These are phyloP conservation scores for Thysanoteuthis rhombus DNA, from an alignment of 2,888 invertebrate genomes.

Conservation along the genomic window DNA sequence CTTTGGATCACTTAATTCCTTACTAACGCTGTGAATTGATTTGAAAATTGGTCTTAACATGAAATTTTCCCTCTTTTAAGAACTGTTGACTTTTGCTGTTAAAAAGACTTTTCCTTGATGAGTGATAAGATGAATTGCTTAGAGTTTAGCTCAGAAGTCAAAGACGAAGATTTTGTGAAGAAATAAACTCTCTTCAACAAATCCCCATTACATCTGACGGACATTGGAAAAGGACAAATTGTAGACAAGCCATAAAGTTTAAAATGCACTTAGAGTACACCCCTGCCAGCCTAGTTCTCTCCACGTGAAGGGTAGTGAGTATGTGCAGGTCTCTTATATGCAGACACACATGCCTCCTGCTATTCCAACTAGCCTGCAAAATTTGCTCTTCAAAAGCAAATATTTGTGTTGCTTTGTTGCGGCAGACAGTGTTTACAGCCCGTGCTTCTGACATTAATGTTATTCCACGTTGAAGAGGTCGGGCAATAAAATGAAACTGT, in stretches of 20 bases:
- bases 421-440: background rate
- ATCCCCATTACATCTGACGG: background rate
- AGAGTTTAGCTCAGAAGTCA: background rate
- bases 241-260: background rate
- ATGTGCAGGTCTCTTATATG: background rate
- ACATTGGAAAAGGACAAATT: background rate
- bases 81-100: too few relatives aligned
- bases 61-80: too few relatives aligned
- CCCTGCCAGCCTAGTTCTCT: background rate
- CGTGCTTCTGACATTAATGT: background rate
- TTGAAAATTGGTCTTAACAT: too few relatives aligned
- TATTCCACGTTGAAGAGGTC: background rate
- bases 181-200: background rate
- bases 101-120: background rate
- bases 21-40: too few relatives aligned
- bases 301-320: background rate
- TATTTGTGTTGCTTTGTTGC: background rate
- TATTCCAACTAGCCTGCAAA: background rate
- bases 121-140: background rate
- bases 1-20: too few relatives aligned
- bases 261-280: background rate
- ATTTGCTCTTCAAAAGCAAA: background rate
- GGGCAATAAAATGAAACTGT: background rate
- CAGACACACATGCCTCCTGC: background rate
- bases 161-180: background rate